phyloP scores from a whole-genome alignment of 2,888 invertebrate genomes.

The Drosophila aldrichi region DNA sequence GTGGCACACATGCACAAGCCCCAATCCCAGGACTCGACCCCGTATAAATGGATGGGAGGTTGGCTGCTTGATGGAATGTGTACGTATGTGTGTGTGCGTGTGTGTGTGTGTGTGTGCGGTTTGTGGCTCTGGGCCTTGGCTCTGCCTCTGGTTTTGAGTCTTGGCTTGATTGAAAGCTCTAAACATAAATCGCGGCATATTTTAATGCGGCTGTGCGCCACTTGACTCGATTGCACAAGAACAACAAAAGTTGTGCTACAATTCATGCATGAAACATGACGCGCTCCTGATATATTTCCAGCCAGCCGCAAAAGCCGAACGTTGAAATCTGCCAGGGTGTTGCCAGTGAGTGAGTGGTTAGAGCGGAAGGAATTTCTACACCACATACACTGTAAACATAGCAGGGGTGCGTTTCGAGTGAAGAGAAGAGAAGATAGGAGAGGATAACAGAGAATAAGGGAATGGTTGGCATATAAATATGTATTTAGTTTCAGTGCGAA shows the following conservation, averaged over 20 bases:
- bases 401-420: neutral
- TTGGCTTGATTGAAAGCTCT: conserved; percentile 58
- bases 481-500: neutral
- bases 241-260: conserved; percentile 76
- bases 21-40: neutral
- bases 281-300: conserved; percentile 33
- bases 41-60: conserved; percentile 4
- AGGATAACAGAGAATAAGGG: neutral
- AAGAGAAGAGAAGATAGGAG: neutral
- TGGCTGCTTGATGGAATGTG: neutral
- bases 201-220: conserved; percentile 61
- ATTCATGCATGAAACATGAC: conserved; percentile 79
- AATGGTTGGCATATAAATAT: too few species aligned
- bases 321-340: conserved; percentile 13
- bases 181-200: conserved; percentile 64
- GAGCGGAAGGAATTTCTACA: neutral
- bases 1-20: conserved; percentile 1
- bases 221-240: conserved; percentile 73
- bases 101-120: conserved; percentile 2
- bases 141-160: conserved; percentile 20
- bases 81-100: neutral
- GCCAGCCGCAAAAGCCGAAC: conserved; percentile 30
- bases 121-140: conserved; percentile 9
- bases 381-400: neutral
- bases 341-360: neutral